Evolutionary conservation across 2,888 invertebrate species (phyloP).

Genomic region (Leucophenga maculata): DNA sequence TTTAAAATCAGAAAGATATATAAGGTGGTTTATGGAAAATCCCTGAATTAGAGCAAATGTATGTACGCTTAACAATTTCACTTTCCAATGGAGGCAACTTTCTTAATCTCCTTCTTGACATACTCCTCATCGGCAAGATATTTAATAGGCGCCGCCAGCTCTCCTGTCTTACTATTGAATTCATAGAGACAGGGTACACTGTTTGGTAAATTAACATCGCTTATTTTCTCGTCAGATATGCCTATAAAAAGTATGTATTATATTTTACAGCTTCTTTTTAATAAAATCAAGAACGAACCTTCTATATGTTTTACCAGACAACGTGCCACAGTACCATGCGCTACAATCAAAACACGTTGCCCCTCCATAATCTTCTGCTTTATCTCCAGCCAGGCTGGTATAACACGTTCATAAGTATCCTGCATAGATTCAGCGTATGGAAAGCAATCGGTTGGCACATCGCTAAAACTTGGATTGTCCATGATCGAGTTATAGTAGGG

Average conservation of each 20-base stretch:
- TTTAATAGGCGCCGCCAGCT: slow-evolving; percentile 80
- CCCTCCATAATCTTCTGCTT: slow-evolving; percentile 84
- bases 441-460: slow-evolving; percentile 81
- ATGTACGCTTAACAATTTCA: slow-evolving; percentile 30
- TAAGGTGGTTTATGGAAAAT: too few species aligned
- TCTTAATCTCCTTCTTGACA: slow-evolving; percentile 82
- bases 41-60: neutral
- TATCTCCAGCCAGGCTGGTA: slow-evolving; percentile 82
- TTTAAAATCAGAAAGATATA: too few species aligned
- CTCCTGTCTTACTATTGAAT: slow-evolving; percentile 78
- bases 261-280: neutral
- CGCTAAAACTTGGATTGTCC: slow-evolving; percentile 82
- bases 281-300: slow-evolving; percentile 73
- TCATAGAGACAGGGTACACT: slow-evolving; percentile 87
- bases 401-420: slow-evolving; percentile 84
- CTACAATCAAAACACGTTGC: slow-evolving; percentile 84
- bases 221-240: slow-evolving; percentile 81
- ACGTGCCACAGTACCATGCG: slow-evolving; percentile 89
- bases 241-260: slow-evolving; percentile 70
- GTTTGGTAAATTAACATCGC: slow-evolving; percentile 84
- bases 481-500: slow-evolving; percentile 83
- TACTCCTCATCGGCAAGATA: slow-evolving; percentile 87
- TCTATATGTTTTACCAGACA: slow-evolving; percentile 91
- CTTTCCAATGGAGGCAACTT: slow-evolving; percentile 85
- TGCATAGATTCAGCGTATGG: slow-evolving; percentile 88